A percentile compares a stretch with the other conserved stretches of the same genome.
phyloP scores from a whole-genome alignment of 2,888 invertebrate species.

The Villa cingulata region DNA sequence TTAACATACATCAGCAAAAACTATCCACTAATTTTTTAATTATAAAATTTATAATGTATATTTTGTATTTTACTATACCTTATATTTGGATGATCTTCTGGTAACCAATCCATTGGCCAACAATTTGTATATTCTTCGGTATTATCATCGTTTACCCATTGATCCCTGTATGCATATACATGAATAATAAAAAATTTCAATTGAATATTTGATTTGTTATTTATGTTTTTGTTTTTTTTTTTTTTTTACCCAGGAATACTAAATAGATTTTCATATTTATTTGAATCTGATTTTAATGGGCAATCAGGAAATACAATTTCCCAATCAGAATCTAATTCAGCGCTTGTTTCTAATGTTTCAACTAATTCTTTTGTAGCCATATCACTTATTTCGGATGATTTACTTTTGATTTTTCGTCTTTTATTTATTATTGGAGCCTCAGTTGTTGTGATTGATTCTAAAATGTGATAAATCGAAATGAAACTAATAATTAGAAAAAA shows the following conservation, averaged over 20 bases:
- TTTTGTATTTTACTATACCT: conserved; percentile 19
- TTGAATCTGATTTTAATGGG: conserved; percentile 25
- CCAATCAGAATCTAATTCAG: conserved; percentile 33
- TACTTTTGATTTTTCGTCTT: conserved; percentile 21
- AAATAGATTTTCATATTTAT: conserved; percentile 36
- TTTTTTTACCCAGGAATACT: conserved; percentile 35
- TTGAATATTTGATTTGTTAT: not conserved
- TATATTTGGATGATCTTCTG: conserved; percentile 60
- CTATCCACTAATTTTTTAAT: not conserved
- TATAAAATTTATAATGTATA: not conserved
- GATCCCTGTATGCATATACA: conserved; percentile 14
- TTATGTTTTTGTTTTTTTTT: not conserved
- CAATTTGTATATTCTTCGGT: conserved; percentile 51
- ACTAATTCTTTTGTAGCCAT: conserved; percentile 34
- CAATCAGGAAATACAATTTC: conserved; percentile 36
- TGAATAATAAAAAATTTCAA: not conserved
- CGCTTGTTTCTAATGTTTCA: conserved; percentile 27
- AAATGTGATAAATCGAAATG: no score
- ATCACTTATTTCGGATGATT: conserved; percentile 29
- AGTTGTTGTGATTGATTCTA: conserved; percentile 3
- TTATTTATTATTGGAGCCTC: conserved; percentile 12
- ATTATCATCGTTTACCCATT: conserved; percentile 29
- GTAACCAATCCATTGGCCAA: conserved; percentile 93
- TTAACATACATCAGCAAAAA: not conserved
- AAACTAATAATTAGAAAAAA: no score